Conservation (phyloP, 1,140 invertebrate genomes). For the Glossosoma conforme region DNA sequence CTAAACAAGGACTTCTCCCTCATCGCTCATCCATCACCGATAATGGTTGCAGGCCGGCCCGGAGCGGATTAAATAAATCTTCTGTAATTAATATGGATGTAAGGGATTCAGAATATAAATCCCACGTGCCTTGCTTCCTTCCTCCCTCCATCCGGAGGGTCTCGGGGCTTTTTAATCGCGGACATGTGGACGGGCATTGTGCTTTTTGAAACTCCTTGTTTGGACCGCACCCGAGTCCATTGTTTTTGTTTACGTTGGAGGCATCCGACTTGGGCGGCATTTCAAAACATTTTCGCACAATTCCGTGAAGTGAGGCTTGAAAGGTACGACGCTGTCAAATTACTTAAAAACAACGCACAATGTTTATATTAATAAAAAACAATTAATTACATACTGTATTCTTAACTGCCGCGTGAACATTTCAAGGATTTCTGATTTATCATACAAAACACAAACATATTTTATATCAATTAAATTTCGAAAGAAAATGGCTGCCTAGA, state of each 20-base stretch:
- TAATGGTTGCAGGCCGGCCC: conserved; percentile 14
- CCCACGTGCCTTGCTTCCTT: conserved; percentile 7
- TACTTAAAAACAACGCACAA: too few species aligned
- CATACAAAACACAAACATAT: too few species aligned
- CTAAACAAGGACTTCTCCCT: conserved; percentile 22
- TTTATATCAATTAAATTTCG: too few species aligned
- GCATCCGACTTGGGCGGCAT: conserved; percentile 7
- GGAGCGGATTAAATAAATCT: conserved; percentile 29
- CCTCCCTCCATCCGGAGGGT: background rate
- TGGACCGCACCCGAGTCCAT: background rate
- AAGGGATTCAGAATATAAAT: conserved; percentile 26
- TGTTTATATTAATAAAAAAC: too few species aligned
- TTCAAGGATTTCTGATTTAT: too few species aligned
- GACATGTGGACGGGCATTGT: conserved; percentile 16
- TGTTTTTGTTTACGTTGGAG: conserved; percentile 12
- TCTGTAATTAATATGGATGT: conserved; percentile 32
- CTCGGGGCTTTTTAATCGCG: conserved; percentile 22
- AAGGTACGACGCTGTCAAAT: too few species aligned
- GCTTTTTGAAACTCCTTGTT: conserved; percentile 1
- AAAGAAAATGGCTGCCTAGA: too few species aligned
- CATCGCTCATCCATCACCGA: conserved; percentile 30
- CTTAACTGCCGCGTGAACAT: too few species aligned
- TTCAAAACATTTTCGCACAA: conserved; percentile 10
- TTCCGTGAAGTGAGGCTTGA: conserved; percentile 7
- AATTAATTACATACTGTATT: too few species aligned